A percentile compares a stretch with the other conserved stretches of the same genome.
Conservation (phyloP, 2,888 invertebrate species). For the Aphodius sticticus region DNA sequence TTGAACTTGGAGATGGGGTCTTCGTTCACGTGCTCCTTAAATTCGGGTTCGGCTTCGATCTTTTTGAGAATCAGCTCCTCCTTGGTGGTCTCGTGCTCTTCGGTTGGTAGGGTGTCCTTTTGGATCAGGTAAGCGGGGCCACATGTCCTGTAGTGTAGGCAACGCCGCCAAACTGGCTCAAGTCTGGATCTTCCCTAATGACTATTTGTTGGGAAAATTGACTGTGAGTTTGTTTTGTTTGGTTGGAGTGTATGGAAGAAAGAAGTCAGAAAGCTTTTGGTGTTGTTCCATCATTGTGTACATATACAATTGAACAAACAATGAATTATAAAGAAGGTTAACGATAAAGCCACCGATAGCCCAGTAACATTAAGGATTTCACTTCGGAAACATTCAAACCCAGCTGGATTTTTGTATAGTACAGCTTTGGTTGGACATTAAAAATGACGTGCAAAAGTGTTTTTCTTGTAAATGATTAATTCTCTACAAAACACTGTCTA, state of each 20-base stretch:
- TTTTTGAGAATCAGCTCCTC: conserved; percentile 49
- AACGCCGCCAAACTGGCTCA: conserved; percentile 48
- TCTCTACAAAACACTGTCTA: too few species aligned
- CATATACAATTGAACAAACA: too few species aligned
- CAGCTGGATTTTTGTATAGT: too few species aligned
- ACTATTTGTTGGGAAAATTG: not conserved
- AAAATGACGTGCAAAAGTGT: too few species aligned
- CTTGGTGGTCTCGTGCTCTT: conserved; percentile 30
- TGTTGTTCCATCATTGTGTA: not conserved
- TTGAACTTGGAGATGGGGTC: conserved; percentile 53
- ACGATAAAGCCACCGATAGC: too few species aligned
- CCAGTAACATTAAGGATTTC: too few species aligned
- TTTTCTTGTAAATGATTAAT: too few species aligned
- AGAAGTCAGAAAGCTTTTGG: not conserved
- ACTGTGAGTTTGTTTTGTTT: conserved; percentile 5
- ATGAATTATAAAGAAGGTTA: too few species aligned
- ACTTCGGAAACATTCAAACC: too few species aligned
- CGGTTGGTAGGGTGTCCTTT: conserved; percentile 44
- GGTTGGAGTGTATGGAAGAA: not conserved
- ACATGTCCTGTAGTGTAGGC: conserved; percentile 52
- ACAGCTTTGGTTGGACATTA: too few species aligned
- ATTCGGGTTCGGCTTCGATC: conserved; percentile 50
- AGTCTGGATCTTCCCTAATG: conserved; percentile 44
- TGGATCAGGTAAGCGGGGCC: conserved; percentile 54
- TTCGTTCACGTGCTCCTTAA: conserved; percentile 47